Base-by-base conservation (phyloP, 1,140 invertebrate species). In the Aphelenchoides fujianensis region DNA sequence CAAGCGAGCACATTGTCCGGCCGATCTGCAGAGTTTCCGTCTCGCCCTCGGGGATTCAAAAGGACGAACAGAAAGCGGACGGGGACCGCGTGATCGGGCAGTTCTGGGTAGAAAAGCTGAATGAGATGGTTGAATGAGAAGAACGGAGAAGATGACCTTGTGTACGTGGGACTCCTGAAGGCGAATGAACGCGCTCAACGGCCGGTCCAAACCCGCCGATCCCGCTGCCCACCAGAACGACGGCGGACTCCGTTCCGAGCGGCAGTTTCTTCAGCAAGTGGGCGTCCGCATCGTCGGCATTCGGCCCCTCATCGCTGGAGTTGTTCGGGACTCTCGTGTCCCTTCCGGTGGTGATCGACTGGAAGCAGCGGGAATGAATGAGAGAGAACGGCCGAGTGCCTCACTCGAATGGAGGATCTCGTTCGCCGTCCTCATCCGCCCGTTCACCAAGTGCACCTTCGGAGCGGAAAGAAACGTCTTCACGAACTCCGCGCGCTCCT, bases 21-120 rank as follows among this genome's bases (percentile, higher is more conserved):
- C 76, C 76, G 66, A 78, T 70, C 9, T 30, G 36, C 3, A 64
- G 19, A 5, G 78, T 76, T 63, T 77, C 76, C n/a, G 23, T 48
- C 23, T 59, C 55, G 34, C 19, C 55, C 34, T 81, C 66, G 2
- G 35, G 76, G 69, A 23, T 78, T 74, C 19, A 52, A 31, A 28
- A 78, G 34, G 1, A 78, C 48, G 36, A 76, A 78, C 9, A 78
- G 28, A 64, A 78, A 78, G 28, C 68, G 61, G 0, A 72, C 74
- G 5, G 76, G 78, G 19, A 78, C 66, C 12, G 78, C 68, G 52
- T 78, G 76, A 71, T 75, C 78, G 1, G 76, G 75, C 19, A 79
- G 19, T 31, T 76, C 77, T 0, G 75, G 75, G 31, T 79, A 76
- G 16, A 77, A 71, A n/a, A 77, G 31, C 74, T 75, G 23, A 61